Conservation (phyloP, 2,113 vertebrate species). For the Periophthalmodon schlosseri region DNA sequence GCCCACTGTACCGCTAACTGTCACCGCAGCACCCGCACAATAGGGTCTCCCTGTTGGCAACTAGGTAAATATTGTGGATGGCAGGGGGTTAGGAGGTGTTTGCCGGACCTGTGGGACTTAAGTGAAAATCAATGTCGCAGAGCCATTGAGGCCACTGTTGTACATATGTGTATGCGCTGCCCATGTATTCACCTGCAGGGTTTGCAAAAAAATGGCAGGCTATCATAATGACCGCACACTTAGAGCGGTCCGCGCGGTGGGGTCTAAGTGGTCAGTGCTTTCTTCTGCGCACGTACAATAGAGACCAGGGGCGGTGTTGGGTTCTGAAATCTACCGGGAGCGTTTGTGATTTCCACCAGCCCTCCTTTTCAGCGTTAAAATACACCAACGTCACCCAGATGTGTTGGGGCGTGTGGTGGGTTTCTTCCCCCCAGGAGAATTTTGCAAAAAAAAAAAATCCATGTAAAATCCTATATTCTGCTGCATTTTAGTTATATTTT, state of each 20-base stretch:
- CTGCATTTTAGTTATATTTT: no score
- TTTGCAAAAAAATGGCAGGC: conserved; percentile 57
- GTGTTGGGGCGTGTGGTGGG: no score
- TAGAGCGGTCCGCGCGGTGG: conserved; percentile 39
- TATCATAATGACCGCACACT: conserved; percentile 58
- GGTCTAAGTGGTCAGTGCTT: conserved; percentile 35
- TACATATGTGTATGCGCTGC: conserved; percentile 19
- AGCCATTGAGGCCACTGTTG: conserved; percentile 54
- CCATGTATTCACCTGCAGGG: conserved; percentile 43
- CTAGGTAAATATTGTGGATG: conserved; percentile 74
- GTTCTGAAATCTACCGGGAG: no score
- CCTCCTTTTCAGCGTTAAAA: no score
- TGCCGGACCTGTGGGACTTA: conserved; percentile 67
- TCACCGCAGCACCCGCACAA: conserved; percentile 60
- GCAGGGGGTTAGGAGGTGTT: conserved; percentile 62
- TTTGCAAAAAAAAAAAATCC: no score
- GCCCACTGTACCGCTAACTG: conserved; percentile 64
- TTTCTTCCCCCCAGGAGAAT: no score
- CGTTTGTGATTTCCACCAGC: no score
- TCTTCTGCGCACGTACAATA: conserved; percentile 2
- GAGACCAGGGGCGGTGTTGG: neutral
- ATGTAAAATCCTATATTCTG: no score
- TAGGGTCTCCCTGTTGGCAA: conserved; percentile 66
- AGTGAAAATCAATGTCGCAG: conserved; percentile 77
- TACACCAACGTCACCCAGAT: no score